These are phyloP conservation scores for Dinoponera quadriceps DNA, from an alignment of 1,140 invertebrate genomes.

Conservation along the genomic window DNA sequence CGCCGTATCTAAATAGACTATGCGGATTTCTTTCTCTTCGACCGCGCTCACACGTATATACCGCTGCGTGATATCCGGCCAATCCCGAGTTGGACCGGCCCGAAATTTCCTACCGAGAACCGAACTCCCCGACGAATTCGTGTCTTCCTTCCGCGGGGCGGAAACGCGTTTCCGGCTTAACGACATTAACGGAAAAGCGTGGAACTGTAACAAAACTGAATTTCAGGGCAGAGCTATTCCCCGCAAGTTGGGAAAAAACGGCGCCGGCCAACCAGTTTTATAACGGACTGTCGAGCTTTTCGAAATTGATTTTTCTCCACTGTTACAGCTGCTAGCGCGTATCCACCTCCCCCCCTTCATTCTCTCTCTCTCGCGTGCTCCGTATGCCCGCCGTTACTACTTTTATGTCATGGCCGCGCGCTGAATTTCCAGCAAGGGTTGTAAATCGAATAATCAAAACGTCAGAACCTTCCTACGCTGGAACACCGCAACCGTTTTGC, in stretches of 20 bases:
- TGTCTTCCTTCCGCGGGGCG: not conserved
- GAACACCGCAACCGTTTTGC: slow-evolving; percentile 67
- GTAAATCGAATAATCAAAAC: slow-evolving; percentile 77
- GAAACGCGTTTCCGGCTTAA: slow-evolving; percentile 29
- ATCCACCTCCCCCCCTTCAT: slow-evolving; percentile 36
- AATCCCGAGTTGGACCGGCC: not conserved
- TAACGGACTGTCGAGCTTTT: slow-evolving; percentile 73
- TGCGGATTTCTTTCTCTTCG: slow-evolving; percentile 52
- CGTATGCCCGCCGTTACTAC: slow-evolving; percentile 67
- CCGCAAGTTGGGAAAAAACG: slow-evolving; percentile 46
- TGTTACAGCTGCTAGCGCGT: slow-evolving; percentile 60
- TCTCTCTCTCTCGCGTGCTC: slow-evolving; percentile 16
- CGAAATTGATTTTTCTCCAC: slow-evolving; percentile 74
- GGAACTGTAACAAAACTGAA: slow-evolving; percentile 64
- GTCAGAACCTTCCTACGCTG: slow-evolving; percentile 71
- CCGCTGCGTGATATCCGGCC: not conserved
- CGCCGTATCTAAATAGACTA: slow-evolving; percentile 33
- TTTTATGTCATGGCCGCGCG: slow-evolving; percentile 72
- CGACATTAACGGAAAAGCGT: slow-evolving; percentile 54
- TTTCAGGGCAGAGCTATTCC: slow-evolving; percentile 55
- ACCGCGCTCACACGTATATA: not conserved
- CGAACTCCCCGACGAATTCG: slow-evolving; percentile 20
- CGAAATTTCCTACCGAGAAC: slow-evolving; percentile 13
- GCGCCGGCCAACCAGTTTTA: slow-evolving; percentile 64
- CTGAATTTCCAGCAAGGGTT: slow-evolving; percentile 74